Percentiles rank a stretch among this genome's conserved stretches.
Conservation (phyloP, 2,113 vertebrate genomes). For the Percopsis transmontana region DNA sequence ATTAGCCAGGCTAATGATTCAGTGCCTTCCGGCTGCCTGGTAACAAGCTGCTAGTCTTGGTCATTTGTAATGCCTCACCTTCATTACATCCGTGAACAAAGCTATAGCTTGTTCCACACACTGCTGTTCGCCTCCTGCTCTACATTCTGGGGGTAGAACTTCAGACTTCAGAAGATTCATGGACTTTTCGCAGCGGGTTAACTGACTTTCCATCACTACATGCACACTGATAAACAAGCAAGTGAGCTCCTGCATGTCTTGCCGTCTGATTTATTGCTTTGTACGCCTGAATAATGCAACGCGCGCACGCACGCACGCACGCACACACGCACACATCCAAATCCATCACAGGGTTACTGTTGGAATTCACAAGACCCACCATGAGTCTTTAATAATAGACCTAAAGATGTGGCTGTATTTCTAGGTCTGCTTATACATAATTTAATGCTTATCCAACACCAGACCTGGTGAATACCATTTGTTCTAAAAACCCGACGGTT, state of each 20-base stretch:
- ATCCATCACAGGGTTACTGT: conserved; percentile 1
- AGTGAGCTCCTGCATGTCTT: neutral
- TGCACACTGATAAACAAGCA: conserved; percentile 1
- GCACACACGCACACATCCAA: neutral
- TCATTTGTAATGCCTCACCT: conserved; percentile 30
- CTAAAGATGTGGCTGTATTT: neutral
- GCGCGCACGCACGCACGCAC: neutral
- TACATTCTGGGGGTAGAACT: neutral
- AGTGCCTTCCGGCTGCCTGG: neutral
- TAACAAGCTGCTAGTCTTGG: conserved; percentile 8
- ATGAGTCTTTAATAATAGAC: neutral
- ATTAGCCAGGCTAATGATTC: conserved; percentile 2
- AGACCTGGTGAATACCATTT: too few species aligned
- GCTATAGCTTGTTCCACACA: too few species aligned
- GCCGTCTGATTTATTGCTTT: neutral
- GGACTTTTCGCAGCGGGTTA: conserved; percentile 3
- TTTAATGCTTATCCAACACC: too few species aligned
- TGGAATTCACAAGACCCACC: conserved; percentile 14
- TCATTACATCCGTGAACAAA: too few species aligned
- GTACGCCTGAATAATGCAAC: neutral
- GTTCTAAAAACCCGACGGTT: too few species aligned
- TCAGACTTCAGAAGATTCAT: neutral
- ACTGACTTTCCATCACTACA: neutral
- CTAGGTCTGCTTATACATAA: neutral
- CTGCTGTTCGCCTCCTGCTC: neutral